Base-by-base conservation (phyloP, 2,888 invertebrate genomes). In the Leucozona laternaria region DNA sequence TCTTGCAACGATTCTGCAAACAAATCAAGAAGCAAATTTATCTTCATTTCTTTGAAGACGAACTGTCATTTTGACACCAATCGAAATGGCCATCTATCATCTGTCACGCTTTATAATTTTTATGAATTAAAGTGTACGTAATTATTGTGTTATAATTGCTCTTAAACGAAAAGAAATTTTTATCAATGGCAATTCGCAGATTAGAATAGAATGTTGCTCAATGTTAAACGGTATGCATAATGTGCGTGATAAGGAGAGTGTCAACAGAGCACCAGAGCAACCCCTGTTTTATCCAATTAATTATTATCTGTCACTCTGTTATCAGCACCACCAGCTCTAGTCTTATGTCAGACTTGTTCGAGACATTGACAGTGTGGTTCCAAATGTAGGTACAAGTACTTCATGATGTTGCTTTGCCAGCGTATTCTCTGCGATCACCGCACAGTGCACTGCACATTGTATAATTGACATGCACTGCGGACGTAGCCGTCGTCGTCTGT, bases 341-440 rank as follows among this genome's bases (percentile, higher is more conserved):
- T 22, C 43, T 62, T 62, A 62, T 28, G 62, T 62, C 62, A 64
- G 64, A 45, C 64, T 45, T 64, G 43, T 45, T 43, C 43, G 28
- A 64, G 64, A 45, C 64, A 45, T 25, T 64, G 43, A 25, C 28
- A 64, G 25, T 64, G 64, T 60, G 22, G 2, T 58, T 28, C 37
- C 22, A 22, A 40, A 37, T 28, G 64, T 45, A n/a, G 28, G 64
- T 45, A n/a, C 53, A 53, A 53, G 37, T 58, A 20, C 22, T 37
- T 34, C 43, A 28, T n/a, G 25, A 62, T 43, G 20, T 37, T 20
- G 58, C 57, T 34, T 17, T 43, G 60, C 45, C 64, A 64, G 43
- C 66, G 50, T 22, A 34, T 31, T 48, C 66, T 40, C 20, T 22
- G n/a, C n/a, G 25, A 40, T 60, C 37, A 40, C 37, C 60, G 6